These are phyloP conservation scores for Drosophila maculinotata DNA, from an alignment of 2,888 invertebrate genomes.

Conservation along the genomic window DNA sequence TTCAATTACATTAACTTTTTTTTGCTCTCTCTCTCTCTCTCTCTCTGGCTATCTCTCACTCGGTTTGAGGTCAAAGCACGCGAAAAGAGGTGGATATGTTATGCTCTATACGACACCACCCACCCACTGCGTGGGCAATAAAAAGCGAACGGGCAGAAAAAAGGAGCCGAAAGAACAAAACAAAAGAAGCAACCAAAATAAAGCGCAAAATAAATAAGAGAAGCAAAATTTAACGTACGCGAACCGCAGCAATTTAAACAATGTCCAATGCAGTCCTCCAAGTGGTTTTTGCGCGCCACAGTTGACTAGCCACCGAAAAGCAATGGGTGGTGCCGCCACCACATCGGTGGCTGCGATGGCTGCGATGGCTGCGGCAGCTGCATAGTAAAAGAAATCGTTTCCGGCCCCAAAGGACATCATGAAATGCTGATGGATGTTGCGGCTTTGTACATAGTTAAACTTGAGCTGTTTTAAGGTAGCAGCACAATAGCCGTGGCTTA, in stretches of 20 bases:
- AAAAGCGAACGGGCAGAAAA: constrained; percentile 34
- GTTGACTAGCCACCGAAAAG: constrained; percentile 50
- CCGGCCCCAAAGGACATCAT: constrained; percentile 57
- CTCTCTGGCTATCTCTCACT: background rate
- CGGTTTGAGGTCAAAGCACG: background rate
- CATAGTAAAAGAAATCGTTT: constrained; percentile 55
- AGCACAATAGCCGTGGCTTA: constrained; percentile 14
- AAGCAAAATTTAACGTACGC: constrained; percentile 70
- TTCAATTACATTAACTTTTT: constrained; percentile 79
- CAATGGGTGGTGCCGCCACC: constrained; percentile 11
- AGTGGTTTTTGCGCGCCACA: constrained; percentile 68
- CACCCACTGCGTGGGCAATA: constrained; percentile 43
- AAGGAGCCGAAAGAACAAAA: constrained; percentile 17
- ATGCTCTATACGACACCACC: constrained; percentile 54
- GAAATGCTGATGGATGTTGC: constrained; percentile 71
- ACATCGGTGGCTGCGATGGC: constrained; percentile 13
- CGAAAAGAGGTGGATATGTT: constrained; percentile 37
- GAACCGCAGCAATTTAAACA: constrained; percentile 77
- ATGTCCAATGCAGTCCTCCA: constrained; percentile 75
- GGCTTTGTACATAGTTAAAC: constrained; percentile 55
- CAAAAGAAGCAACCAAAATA: constrained; percentile 48
- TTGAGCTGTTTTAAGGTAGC: constrained; percentile 36
- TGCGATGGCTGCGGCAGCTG: constrained; percentile 36
- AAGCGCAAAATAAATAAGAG: constrained; percentile 70
- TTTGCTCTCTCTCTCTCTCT: constrained; percentile 3